Conservation (phyloP, 2,888 invertebrate genomes). For the Dicranocentrus wangi region DNA sequence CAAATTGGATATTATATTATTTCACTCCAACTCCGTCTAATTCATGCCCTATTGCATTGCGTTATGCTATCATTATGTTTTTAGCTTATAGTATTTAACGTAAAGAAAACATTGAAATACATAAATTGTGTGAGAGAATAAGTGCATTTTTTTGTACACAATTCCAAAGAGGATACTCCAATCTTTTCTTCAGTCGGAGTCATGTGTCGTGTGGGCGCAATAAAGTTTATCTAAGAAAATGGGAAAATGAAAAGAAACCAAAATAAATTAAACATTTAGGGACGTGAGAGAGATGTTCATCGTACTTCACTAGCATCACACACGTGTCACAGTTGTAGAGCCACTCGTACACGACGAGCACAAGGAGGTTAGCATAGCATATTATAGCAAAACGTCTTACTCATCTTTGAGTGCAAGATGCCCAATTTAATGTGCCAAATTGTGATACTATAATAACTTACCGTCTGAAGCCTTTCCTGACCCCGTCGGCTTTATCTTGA, state of each 20-base stretch:
- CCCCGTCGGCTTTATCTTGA: conserved; percentile 73
- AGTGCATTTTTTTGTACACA: not conserved
- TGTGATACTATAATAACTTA: conserved; percentile 59
- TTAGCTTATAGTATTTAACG: conserved; percentile 30
- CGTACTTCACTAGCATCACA: not conserved
- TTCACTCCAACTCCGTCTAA: not conserved
- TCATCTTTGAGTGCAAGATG: conserved; percentile 8
- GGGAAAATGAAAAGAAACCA: conserved; percentile 13
- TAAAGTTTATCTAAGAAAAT: conserved; percentile 29
- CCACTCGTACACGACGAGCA: no score
- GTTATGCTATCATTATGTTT: conserved; percentile 47
- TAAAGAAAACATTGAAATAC: conserved; percentile 1
- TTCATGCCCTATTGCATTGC: conserved; percentile 25
- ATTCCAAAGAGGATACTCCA: conserved; percentile 9
- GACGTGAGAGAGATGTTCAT: not conserved
- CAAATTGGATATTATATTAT: not conserved
- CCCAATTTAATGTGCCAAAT: conserved; percentile 33
- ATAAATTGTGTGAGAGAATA: not conserved
- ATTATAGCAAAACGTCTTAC: not conserved
- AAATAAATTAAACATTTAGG: conserved; percentile 12
- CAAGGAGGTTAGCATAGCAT: not conserved
- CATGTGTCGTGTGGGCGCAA: conserved; percentile 35
- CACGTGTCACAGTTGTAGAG: no score
- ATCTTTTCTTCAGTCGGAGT: conserved; percentile 16
- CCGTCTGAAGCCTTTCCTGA: conserved; percentile 73